Evolutionary conservation across 2,888 invertebrate species (phyloP), one percentile per base, ranked within the genome.

Genomic region (Chrysodeixis includens): DNA sequence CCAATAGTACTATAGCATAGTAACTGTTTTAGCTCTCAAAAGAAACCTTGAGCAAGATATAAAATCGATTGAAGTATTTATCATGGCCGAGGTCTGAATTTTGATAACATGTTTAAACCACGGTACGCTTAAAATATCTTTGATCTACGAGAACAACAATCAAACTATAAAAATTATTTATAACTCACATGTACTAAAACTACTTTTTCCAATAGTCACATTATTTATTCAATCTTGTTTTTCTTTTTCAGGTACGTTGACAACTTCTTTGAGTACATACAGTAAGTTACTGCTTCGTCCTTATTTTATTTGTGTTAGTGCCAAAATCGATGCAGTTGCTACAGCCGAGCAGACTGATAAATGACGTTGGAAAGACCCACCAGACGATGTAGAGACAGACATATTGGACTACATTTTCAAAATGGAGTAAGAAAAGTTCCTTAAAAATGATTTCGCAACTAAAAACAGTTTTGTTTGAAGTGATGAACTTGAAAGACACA

Each of bases 211-310:
- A n/a, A n/a, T n/a, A n/a, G n/a, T n/a, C n/a, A n/a, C n/a, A n/a
- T n/a, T n/a, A 26, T 26, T 49, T 20, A 49, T 20, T 20, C 7
- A 2, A 0, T 1, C 8, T 60, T 54, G 30, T 52, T 6, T 54
- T 61, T 69, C 59, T 22, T 52, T 76, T 72, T 58, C 69, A 76
- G 76, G 76, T 76, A 76, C 65, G 76, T 76, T 35, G 18, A 26
- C 7, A 20, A 18, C 8, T 30, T 26, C 51, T 20, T 6, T n/a
- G 18, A 22, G 0, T 52, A 16, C 14, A 30, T 52, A 16, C 14
- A 30, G 22, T 22, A 52, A 40, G 40, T 40, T n/a, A 40, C 6
- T 26, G 5, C 40, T n/a, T 3, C n/a, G n/a, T n/a, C 40, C 7
- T 40, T 40, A 40, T 40, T 40, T 40, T 40, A 40, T 40, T 40